These are phyloP conservation scores for Sylvia atricapilla DNA, from an alignment of 2,113 vertebrate species.

Conservation along the genomic window DNA sequence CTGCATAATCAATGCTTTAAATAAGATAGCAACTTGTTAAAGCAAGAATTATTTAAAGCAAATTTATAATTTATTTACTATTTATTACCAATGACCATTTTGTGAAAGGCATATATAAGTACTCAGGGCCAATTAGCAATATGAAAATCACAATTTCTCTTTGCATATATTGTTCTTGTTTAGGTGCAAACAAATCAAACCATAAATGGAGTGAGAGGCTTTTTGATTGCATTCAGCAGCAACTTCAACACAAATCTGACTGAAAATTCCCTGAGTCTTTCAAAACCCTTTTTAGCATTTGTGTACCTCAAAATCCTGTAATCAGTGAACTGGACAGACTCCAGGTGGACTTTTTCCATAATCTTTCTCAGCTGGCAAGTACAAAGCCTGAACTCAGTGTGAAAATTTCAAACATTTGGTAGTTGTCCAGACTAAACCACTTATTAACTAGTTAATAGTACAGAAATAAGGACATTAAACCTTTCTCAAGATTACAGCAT, in stretches of 20 bases:
- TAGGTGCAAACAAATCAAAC: background rate
- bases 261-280: background rate
- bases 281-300: background rate
- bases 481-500: background rate
- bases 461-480: background rate
- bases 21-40: background rate
- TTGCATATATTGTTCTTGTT: background rate
- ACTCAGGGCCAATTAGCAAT: background rate
- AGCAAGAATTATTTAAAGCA: background rate
- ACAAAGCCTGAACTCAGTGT: background rate
- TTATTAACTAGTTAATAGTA: accelerated
- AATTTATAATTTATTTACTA: background rate
- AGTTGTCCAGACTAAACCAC: background rate
- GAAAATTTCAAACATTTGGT: background rate
- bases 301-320: background rate
- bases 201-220: background rate
- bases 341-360: background rate
- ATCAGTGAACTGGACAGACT: background rate
- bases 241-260: background rate
- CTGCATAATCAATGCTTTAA: background rate
- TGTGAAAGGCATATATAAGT: background rate
- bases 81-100: background rate
- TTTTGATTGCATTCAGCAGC: background rate
- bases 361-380: background rate
- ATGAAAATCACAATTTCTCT: background rate